Evolutionary conservation across 1,140 invertebrate species (phyloP).

Genomic region (Scaptodrosophila lebanonensis): DNA sequence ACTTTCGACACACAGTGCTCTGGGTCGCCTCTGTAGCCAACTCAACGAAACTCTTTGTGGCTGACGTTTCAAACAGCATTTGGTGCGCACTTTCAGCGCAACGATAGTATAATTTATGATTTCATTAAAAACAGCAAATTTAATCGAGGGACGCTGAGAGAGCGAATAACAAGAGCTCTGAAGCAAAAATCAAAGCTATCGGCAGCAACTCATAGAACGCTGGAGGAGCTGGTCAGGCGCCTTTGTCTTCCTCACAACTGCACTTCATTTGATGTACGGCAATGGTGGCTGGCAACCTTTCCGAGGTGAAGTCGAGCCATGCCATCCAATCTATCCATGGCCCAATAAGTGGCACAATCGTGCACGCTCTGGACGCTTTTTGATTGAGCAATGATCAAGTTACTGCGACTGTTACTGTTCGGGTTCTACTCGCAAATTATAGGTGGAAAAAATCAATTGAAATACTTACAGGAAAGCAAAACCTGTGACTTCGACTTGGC

Average conservation of each 20-base stretch:
- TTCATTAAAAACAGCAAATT: conserved; percentile 70
- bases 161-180: neutral
- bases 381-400: conserved; percentile 67
- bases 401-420: conserved; percentile 18
- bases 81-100: conserved; percentile 17
- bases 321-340: conserved; percentile 46
- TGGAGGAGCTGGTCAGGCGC: conserved; percentile 7
- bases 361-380: conserved; percentile 60
- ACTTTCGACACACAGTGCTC: no score
- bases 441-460: conserved; percentile 27
- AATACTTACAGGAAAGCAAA: conserved; percentile 34
- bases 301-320: conserved; percentile 28
- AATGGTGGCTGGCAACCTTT: neutral
- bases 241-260: no score
- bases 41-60: no score
- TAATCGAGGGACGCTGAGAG: conserved; percentile 50
- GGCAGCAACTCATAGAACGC: conserved; percentile 33
- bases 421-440: conserved; percentile 27
- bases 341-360: conserved; percentile 71
- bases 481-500: conserved; percentile 2
- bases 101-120: conserved; percentile 67
- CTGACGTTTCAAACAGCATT: no score
- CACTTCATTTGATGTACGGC: neutral
- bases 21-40: no score
- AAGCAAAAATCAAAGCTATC: conserved; percentile 36